Conservation (phyloP, 2,888 invertebrate species). For the Drosophila flavopinicola region DNA sequence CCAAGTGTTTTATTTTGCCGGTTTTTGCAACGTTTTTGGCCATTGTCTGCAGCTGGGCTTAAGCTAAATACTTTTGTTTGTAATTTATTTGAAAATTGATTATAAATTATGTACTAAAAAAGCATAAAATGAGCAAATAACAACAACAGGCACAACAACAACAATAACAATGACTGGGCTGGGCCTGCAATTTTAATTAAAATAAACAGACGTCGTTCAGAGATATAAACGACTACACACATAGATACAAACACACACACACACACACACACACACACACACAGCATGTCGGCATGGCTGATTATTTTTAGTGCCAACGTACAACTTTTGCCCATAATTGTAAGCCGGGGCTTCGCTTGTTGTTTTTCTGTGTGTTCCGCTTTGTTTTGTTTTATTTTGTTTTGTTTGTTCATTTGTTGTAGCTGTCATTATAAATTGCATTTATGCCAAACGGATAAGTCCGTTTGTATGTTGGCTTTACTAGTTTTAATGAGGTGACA, state of each 20-base stretch:
- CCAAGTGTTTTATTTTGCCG: too few species aligned
- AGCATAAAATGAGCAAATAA: slow-evolving; percentile 28
- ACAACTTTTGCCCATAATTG: slow-evolving; percentile 68
- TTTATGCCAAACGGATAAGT: slow-evolving; percentile 54
- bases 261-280: background rate
- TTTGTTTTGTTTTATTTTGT: slow-evolving; percentile 34
- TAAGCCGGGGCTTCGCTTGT: slow-evolving; percentile 42
- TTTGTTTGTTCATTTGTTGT: slow-evolving; percentile 44
- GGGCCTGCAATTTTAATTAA: slow-evolving; percentile 64
- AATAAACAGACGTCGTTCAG: slow-evolving; percentile 52
- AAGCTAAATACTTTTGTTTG: slow-evolving; percentile 56
- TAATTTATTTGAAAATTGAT: slow-evolving; percentile 71
- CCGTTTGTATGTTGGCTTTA: slow-evolving; percentile 31
- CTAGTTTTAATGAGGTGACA: slow-evolving; percentile 39
- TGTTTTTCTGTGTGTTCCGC: slow-evolving; percentile 21
- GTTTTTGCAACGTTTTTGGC: background rate
- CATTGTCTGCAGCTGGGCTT: slow-evolving; percentile 1
- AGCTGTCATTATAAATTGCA: slow-evolving; percentile 75
- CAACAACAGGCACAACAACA: slow-evolving; percentile 15
- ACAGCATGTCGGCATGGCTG: slow-evolving; percentile 12
- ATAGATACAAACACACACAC: background rate
- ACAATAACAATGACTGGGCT: slow-evolving; percentile 13
- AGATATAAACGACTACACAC: slow-evolving; percentile 5
- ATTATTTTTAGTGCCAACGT: slow-evolving; percentile 54
- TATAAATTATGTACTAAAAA: slow-evolving; percentile 66